These are phyloP conservation scores for Barnardius zonarius DNA, from an alignment of 2,113 vertebrate species.

Conservation along the genomic window DNA sequence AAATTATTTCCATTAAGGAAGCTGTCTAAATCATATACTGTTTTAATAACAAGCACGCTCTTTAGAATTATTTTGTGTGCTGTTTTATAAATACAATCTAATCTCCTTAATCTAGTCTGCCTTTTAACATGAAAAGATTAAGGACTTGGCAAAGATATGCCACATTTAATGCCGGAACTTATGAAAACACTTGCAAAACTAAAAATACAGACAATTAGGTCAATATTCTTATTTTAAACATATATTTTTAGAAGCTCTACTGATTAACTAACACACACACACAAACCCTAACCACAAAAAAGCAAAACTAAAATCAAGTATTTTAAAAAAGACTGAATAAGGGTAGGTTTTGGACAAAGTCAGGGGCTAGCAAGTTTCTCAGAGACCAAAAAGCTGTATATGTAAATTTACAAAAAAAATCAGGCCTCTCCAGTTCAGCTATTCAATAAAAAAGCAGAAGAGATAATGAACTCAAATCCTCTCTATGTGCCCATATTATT, in stretches of 20 bases:
- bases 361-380: background rate
- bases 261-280: background rate
- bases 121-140: background rate
- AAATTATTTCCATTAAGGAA: background rate
- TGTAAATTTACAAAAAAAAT: background rate
- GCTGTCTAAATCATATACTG: background rate
- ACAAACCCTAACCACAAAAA: background rate
- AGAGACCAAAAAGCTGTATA: background rate
- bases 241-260: background rate
- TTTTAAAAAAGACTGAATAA: background rate
- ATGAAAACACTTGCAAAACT: background rate
- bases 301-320: background rate
- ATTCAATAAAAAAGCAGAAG: background rate
- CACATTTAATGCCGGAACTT: background rate
- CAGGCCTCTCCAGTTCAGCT: background rate
- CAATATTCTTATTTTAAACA: background rate
- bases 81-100: background rate
- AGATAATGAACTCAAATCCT: background rate
- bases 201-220: background rate
- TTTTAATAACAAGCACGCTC: conserved; percentile 24
- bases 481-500: background rate
- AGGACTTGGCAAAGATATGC: background rate
- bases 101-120: background rate
- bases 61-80: background rate
- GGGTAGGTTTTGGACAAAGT: background rate